Conservation (phyloP, 2,797 vertebrate species). For the Eulemur albifrons region DNA sequence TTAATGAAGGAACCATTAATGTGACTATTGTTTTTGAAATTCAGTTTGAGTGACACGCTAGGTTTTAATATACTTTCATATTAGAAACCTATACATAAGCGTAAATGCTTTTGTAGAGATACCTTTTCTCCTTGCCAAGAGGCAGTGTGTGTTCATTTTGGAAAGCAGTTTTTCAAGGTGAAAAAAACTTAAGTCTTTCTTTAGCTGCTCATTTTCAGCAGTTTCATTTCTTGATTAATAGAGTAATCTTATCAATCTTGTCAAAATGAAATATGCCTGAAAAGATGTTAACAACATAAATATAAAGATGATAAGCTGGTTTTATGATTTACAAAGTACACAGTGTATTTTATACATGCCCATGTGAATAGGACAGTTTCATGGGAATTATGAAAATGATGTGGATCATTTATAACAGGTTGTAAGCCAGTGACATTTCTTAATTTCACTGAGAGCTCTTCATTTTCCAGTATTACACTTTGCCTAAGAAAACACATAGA, state of each 20-base stretch:
- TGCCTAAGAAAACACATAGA: neutral
- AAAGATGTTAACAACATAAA: slow-evolving; percentile 4
- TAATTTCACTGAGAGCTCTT: neutral
- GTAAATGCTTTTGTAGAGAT: neutral
- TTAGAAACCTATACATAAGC: neutral
- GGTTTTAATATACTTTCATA: slow-evolving; percentile 42
- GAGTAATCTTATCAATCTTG: neutral
- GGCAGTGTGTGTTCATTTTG: neutral
- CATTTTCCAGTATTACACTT: neutral
- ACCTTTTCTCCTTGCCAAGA: slow-evolving; percentile 30
- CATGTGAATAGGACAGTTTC: neutral
- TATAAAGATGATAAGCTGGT: slow-evolving; percentile 6
- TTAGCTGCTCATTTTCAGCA: slow-evolving; percentile 26
- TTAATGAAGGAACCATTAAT: slow-evolving; percentile 12
- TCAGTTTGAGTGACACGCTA: neutral
- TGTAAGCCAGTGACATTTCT: slow-evolving; percentile 6
- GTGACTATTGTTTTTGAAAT: slow-evolving; percentile 33
- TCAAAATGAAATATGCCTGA: slow-evolving; percentile 16
- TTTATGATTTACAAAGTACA: slow-evolving; percentile 34
- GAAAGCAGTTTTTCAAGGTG: slow-evolving; percentile 32
- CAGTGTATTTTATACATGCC: neutral
- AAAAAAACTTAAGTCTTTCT: neutral
- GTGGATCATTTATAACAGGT: neutral
- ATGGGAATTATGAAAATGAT: slow-evolving; percentile 1
- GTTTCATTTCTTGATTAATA: slow-evolving; percentile 8